Evolutionary conservation across 1,140 invertebrate species (phyloP).

Genomic region (Atta texana): DNA sequence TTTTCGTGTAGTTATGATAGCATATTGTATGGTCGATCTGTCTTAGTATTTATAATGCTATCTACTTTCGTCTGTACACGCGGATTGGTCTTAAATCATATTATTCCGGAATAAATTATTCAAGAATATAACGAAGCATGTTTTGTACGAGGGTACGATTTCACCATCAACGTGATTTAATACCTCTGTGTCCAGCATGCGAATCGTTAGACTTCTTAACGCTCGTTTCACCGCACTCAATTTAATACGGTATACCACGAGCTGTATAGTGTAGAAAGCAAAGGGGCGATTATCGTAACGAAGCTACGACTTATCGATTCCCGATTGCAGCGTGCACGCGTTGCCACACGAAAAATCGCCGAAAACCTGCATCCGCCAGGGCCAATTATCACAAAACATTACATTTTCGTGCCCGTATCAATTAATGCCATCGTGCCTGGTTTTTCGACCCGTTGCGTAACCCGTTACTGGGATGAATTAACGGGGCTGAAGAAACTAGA

Average conservation of each 20-base stretch:
- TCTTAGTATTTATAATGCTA: neutral
- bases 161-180: slow-evolving; percentile 14
- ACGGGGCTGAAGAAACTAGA: slow-evolving; percentile 48
- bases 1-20: neutral
- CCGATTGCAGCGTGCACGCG: slow-evolving; percentile 36
- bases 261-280: slow-evolving; percentile 3
- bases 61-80: neutral
- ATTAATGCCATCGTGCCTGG: slow-evolving; percentile 37
- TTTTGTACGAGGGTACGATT: neutral
- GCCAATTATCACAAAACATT: slow-evolving; percentile 59
- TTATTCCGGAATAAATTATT: slow-evolving; percentile 10
- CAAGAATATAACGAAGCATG: slow-evolving; percentile 4
- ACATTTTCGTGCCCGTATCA: slow-evolving; percentile 49
- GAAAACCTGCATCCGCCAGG: slow-evolving; percentile 32
- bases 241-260: slow-evolving; percentile 7
- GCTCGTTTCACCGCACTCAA: slow-evolving; percentile 1
- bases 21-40: neutral
- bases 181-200: neutral
- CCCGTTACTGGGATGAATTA: slow-evolving; percentile 23
- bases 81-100: neutral
- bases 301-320: slow-evolving; percentile 52
- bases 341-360: slow-evolving; percentile 41
- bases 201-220: slow-evolving; percentile 31
- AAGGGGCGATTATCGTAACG: slow-evolving; percentile 24
- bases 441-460: slow-evolving; percentile 44